phyloP scores from a whole-genome alignment of 2,113 vertebrate genomes.

The Python bivittatus region DNA sequence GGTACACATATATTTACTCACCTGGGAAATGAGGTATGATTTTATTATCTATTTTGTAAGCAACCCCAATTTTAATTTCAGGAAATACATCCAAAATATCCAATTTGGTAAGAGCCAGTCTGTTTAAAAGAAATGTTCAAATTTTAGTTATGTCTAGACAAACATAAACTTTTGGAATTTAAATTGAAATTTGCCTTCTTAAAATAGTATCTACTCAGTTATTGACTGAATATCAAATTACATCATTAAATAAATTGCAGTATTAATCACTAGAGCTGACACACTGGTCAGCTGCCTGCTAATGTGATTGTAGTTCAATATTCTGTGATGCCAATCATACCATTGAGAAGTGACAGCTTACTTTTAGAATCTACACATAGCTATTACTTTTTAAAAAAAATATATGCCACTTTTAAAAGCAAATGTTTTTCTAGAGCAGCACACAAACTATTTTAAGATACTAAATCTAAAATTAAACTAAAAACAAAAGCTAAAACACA shows the following conservation, averaged over 20 bases:
- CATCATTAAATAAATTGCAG: not conserved
- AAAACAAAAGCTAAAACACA: not conserved
- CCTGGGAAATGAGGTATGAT: constrained; percentile 97
- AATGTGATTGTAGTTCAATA: not conserved
- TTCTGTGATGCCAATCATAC: not conserved
- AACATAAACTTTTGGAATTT: not conserved
- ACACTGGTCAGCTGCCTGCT: not conserved
- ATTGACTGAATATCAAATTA: not conserved
- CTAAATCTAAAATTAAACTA: not conserved
- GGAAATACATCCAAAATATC: constrained; percentile 93
- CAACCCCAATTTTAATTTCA: constrained; percentile 93
- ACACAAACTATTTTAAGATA: not conserved
- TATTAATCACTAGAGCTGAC: not conserved
- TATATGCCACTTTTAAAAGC: not conserved
- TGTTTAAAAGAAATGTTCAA: constrained; percentile 60
- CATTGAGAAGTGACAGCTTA: not conserved
- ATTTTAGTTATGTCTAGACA: constrained; percentile 22
- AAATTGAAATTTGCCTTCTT: not conserved
- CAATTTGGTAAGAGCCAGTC: constrained; percentile 95
- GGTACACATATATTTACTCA: constrained; percentile 57
- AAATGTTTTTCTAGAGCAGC: not conserved
- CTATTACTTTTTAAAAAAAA: not conserved
- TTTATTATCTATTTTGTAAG: constrained; percentile 89
- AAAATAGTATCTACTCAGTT: not conserved
- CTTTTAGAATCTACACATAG: not conserved